Percentiles rank a stretch among this genome's conserved stretches.
Evolutionary conservation across 2,113 vertebrate genomes (phyloP).

Genomic region (Dermatemys mawii): DNA sequence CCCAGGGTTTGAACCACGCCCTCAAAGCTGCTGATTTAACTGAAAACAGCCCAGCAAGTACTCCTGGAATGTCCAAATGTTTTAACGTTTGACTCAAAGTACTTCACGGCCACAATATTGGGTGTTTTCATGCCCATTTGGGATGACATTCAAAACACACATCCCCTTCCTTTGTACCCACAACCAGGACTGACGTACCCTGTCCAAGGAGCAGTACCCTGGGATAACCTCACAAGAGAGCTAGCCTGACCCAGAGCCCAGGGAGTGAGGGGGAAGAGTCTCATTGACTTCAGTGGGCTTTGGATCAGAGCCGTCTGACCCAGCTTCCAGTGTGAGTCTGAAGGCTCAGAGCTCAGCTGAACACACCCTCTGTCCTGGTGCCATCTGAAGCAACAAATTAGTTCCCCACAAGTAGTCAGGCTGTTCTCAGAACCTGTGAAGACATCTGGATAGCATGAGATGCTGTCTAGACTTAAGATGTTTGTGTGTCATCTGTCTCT

Average conservation of each 20-base stretch:
- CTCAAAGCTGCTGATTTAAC: too few species aligned
- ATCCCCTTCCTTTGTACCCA: not conserved
- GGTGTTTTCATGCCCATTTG: too few species aligned
- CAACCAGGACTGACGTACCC: not conserved
- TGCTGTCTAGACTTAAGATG: not conserved
- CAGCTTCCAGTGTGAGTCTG: not conserved
- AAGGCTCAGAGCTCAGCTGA: not conserved
- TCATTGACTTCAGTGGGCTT: not conserved
- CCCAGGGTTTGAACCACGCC: too few species aligned
- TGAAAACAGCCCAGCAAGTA: too few species aligned
- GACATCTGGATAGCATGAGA: not conserved
- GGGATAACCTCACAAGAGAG: not conserved
- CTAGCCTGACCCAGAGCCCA: not conserved
- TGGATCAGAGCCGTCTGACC: not conserved
- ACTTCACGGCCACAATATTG: too few species aligned
- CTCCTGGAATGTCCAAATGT: too few species aligned
- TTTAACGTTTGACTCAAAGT: too few species aligned
- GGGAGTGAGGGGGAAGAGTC: not conserved
- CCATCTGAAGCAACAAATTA: not conserved
- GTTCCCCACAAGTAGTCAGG: not conserved
- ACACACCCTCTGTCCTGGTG: not conserved
- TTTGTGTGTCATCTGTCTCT: not conserved
- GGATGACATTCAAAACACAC: too few species aligned
- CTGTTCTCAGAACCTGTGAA: not conserved
- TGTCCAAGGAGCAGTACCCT: not conserved